Base-by-base conservation (phyloP, 2,113 vertebrate species). In the Turnix velox region DNA sequence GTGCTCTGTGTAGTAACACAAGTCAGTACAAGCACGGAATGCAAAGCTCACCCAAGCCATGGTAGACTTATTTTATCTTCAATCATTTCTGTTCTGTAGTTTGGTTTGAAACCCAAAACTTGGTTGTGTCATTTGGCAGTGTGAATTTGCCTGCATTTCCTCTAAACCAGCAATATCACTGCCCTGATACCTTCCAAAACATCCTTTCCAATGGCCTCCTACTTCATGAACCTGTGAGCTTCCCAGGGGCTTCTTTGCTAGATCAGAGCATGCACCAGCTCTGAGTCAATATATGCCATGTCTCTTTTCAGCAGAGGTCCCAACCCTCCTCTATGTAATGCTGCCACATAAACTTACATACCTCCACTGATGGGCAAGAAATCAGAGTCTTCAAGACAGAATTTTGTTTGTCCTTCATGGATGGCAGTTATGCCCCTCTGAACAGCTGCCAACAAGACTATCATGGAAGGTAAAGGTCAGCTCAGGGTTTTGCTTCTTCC, bases 391-490 rank as follows among this genome's bases (percentile, higher is more conserved):
- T 68, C 0, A 0, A 75, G 51, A 85, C 43, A 93, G 90, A 74
- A 91, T 85, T 74, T 87, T 17, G 4, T 79, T 90, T 73, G 84
- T 84, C 83, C 72, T 91, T 94, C 72, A 55, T 59, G 88, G 71
- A 84, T n/a, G 31, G 74, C 82, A 92, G 87, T 39, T 45, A 67
- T n/a, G 39, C 58, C 73, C 55, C 35, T 31, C 79, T 9, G 23
- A 63, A 67, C 55, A 84, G 82, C 88, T 93, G 92, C 84, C 91
- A 97, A 76, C 25, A 74, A 37, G 31, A 55, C 93, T 93, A n/a
- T 87, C 87, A 66, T 92, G 51, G 74, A 93, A 85, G 42, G 71
- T 77, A 80, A 95, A 96, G 82, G 94, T 94, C 91, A 95, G 25
- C 57, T 83, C 55, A 58, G 49, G 66, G 61, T 75, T 83, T 82